Conservation (phyloP, 2,888 invertebrate genomes). For the Sisyra nigra region DNA sequence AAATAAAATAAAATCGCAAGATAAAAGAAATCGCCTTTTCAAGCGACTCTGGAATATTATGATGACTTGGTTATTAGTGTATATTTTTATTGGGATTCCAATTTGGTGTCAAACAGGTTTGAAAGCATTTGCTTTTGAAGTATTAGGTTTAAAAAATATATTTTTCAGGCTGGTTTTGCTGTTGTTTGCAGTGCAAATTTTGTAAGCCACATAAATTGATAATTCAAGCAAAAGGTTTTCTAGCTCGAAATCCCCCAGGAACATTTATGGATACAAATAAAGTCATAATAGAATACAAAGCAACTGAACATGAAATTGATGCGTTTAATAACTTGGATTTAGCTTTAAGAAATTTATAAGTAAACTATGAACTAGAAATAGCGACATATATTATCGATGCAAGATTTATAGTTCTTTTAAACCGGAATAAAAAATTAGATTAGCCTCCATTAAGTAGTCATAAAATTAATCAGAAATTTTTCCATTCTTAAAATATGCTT, state of each 20-base stretch:
- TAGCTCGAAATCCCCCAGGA: constrained; percentile 39
- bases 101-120: constrained; percentile 34
- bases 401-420: too few species aligned
- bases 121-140: constrained; percentile 1
- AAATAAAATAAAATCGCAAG: constrained; percentile 17
- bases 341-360: constrained; percentile 33
- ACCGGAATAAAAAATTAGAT: too few species aligned
- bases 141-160: neutral
- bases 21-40: constrained; percentile 15
- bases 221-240: constrained; percentile 35
- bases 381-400: too few species aligned
- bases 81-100: constrained; percentile 28
- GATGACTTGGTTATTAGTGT: constrained; percentile 28
- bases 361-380: too few species aligned
- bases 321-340: constrained; percentile 37
- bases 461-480: too few species aligned
- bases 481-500: too few species aligned
- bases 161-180: constrained; percentile 42
- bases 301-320: constrained; percentile 37
- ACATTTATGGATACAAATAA: constrained; percentile 25
- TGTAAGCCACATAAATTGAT: constrained; percentile 38
- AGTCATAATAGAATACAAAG: constrained; percentile 28
- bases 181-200: constrained; percentile 34
- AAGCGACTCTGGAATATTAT: constrained; percentile 21
- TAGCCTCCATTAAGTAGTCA: too few species aligned